Evolutionary conservation across 92 coral and sea anemone genomes (phyloP).

Genomic region (Siderastrea radians): DNA sequence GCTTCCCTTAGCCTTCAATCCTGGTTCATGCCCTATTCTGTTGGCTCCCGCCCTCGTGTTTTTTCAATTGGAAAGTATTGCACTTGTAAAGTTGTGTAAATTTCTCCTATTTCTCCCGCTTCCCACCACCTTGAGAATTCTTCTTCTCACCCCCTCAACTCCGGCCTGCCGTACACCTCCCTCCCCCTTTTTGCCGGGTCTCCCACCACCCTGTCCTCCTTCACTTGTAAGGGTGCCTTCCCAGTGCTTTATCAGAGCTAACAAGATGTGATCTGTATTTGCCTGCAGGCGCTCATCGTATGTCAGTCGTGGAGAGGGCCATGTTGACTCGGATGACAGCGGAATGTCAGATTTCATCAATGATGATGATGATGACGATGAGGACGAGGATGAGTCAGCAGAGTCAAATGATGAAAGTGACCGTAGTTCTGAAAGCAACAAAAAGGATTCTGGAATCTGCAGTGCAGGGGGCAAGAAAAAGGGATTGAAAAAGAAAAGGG

Average conservation of each 20-base stretch:
- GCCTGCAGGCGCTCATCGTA: slow-evolving; percentile 73
- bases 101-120: too few relatives aligned
- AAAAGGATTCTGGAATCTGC: slow-evolving; percentile 19
- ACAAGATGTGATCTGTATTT: too few relatives aligned
- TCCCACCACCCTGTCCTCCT: too few relatives aligned
- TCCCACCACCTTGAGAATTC: too few relatives aligned
- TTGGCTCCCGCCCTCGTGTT: too few relatives aligned
- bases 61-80: too few relatives aligned
- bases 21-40: too few relatives aligned
- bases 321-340: slow-evolving; percentile 70
- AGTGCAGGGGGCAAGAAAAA: not conserved
- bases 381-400: slow-evolving; percentile 69
- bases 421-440: slow-evolving; percentile 4
- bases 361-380: slow-evolving; percentile 78
- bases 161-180: too few relatives aligned
- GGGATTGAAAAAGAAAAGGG: slow-evolving; percentile 12
- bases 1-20: too few relatives aligned
- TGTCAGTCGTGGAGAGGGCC: slow-evolving; percentile 80
- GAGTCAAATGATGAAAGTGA: slow-evolving; percentile 41
- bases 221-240: not conserved
- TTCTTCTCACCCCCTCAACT: too few relatives aligned
- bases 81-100: too few relatives aligned
- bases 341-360: slow-evolving; percentile 91
- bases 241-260: not conserved
- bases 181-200: too few relatives aligned